phyloP scores from a whole-genome alignment of 2,113 vertebrate genomes.

The Lepus timidus region DNA sequence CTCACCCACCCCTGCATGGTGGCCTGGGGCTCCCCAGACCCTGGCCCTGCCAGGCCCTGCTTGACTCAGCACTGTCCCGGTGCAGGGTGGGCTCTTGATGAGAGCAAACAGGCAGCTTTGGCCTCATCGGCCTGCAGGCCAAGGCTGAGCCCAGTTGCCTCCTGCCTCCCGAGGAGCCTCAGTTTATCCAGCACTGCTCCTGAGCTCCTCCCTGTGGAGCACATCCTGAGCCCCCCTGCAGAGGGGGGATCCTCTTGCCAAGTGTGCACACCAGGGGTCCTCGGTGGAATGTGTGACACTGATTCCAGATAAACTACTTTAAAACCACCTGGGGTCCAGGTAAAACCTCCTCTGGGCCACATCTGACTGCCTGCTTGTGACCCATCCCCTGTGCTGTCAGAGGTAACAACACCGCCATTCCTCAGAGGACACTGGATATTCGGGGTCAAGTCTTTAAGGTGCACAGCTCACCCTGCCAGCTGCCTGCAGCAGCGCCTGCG shows the following conservation, averaged over 20 bases:
- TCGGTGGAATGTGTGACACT: not conserved
- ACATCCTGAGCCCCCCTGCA: not conserved
- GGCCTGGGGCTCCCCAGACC: slow-evolving; percentile 88
- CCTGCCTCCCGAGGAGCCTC: not conserved
- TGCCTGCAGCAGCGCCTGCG: slow-evolving; percentile 13
- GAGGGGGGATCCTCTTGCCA: not conserved
- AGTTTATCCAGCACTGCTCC: not conserved
- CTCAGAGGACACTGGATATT: too few relatives aligned
- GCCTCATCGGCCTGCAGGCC: not conserved
- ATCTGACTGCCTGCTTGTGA: not conserved
- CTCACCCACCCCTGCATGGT: slow-evolving; percentile 88
- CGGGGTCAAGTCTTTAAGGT: not conserved
- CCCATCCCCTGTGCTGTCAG: not conserved
- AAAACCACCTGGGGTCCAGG: not conserved
- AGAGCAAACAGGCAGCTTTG: not conserved
- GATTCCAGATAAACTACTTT: not conserved
- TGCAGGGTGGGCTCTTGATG: slow-evolving; percentile 66
- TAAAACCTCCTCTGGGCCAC: not conserved
- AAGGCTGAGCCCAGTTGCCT: not conserved
- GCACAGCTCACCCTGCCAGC: not conserved
- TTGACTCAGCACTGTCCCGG: not conserved
- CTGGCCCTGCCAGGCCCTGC: slow-evolving; percentile 66
- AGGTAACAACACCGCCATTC: too few relatives aligned
- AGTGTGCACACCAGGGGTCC: not conserved
- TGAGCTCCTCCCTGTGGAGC: not conserved